These are phyloP conservation scores for Pemphigus obesinymphae DNA, from an alignment of 1,140 invertebrate genomes.

Conservation along the genomic window DNA sequence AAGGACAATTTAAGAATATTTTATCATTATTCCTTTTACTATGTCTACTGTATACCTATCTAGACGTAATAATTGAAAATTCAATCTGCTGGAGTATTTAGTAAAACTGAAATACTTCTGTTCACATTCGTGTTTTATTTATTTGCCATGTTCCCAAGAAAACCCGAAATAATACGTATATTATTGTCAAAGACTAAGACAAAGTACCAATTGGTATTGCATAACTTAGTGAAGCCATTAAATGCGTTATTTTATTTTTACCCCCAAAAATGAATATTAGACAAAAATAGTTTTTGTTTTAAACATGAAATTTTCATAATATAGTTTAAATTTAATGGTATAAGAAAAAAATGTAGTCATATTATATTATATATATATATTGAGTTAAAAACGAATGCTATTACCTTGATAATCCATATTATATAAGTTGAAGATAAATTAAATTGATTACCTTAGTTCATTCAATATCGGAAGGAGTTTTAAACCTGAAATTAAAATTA, in stretches of 20 bases:
- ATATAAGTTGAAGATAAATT: not conserved
- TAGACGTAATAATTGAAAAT: no score
- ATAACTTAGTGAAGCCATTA: not conserved
- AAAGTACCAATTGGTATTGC: not conserved
- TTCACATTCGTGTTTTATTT: not conserved
- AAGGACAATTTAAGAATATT: no score
- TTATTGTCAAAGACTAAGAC: not conserved
- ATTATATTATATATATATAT: no score
- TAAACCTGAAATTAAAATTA: conserved; percentile 27
- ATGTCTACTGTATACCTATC: no score
- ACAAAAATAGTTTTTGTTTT: not conserved
- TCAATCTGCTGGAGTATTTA: not conserved
- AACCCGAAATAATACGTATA: not conserved
- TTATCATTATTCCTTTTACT: no score
- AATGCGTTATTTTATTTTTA: not conserved
- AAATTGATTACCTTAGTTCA: conserved; percentile 28
- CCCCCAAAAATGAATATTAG: not conserved
- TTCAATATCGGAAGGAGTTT: conserved; percentile 29
- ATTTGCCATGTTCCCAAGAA: no score
- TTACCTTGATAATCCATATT: no score
- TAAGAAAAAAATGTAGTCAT: no score
- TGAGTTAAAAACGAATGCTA: no score
- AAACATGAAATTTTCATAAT: not conserved
- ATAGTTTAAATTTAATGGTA: no score
- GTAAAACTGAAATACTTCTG: not conserved